phyloP scores from a whole-genome alignment of 2,888 invertebrate species.

The Eucera pruinosa region DNA sequence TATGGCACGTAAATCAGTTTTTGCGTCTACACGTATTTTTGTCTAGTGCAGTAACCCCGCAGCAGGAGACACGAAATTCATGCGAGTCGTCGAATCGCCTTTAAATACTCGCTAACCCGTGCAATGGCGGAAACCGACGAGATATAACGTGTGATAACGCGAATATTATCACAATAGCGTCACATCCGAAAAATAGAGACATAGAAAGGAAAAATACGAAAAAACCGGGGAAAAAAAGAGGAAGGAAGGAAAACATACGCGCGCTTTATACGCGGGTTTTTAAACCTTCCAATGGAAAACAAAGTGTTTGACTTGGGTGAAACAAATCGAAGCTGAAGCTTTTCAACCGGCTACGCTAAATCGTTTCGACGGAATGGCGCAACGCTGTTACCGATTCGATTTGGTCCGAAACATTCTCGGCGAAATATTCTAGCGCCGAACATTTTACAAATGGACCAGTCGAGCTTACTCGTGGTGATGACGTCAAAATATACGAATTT shows the following conservation, averaged over 20 bases:
- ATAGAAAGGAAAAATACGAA: too few relatives aligned
- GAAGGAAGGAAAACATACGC: neutral
- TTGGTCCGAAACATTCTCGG: slow-evolving; percentile 51
- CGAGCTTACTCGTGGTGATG: slow-evolving; percentile 22
- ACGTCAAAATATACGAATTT: slow-evolving; percentile 55
- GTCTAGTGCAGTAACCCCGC: slow-evolving; percentile 63
- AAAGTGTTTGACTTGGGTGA: slow-evolving; percentile 48
- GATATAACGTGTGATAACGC: slow-evolving; percentile 6
- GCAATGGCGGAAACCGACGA: neutral
- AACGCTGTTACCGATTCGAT: slow-evolving; percentile 63
- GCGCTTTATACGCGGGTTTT: slow-evolving; percentile 23
- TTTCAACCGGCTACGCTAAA: slow-evolving; percentile 51
- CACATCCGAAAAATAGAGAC: neutral
- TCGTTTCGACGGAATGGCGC: slow-evolving; percentile 60
- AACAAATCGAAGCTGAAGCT: slow-evolving; percentile 57
- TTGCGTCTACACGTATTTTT: slow-evolving; percentile 62
- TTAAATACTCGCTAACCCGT: slow-evolving; percentile 18
- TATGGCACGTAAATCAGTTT: slow-evolving; percentile 61
- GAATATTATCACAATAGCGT: slow-evolving; percentile 6
- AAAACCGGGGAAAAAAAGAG: neutral
- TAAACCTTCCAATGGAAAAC: slow-evolving; percentile 36
- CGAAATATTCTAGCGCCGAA: slow-evolving; percentile 57
- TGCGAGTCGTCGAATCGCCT: slow-evolving; percentile 44
- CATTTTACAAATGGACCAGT: slow-evolving; percentile 60
- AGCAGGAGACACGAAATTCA: slow-evolving; percentile 39